Evolutionary conservation across 2,113 vertebrate species (phyloP), one percentile per base, ranked within the genome.

Genomic region (Bettongia penicillata): DNA sequence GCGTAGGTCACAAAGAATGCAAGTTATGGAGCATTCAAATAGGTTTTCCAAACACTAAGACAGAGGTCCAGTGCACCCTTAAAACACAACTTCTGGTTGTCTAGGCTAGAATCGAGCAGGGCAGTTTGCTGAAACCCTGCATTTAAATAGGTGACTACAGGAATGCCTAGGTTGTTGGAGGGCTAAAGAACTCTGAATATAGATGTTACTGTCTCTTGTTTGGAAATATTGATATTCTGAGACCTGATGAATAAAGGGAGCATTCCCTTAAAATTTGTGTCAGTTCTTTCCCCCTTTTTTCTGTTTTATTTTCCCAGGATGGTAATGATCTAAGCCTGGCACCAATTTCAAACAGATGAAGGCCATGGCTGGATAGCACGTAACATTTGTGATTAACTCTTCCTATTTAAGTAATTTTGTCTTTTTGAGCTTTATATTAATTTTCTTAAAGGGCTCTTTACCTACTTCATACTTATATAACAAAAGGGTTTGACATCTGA

Each of bases 11-110:
- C 61, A 47, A 28, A 48, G 49, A 93, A 55, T 77, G 91, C 52
- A 94, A 55, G 91, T 50, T 51, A 57, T 16, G 50, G n/a, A 89
- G 49, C 22, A 84, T 94, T 96, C 51, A 91, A 92, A 90, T 50
- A 93, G 55, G 91, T 91, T 57, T 94, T 55, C 49, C 55, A 91
- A 94, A 91, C 47, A 84, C 31, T 90, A 97, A 93, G 68, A n/a
- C 48, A 91, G 93, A 26, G 92, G 43, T 26, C 47, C 7, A 93
- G 43, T 23, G 48, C 0, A 8, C 52, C 7, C 84, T 90, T 53
- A 93, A 94, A 92, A 28, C 48, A 91, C 26, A 55, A 37, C n/a
- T 94, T 92, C 47, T 91, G 77, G 90, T 90, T 53, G 50, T 51
- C 49, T 94, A 8, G 28, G 22, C 77, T 61, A n/a, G 53, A 93